phyloP scores from a whole-genome alignment of 64 coral and sea anemone species.

The Stylophora pistillata region DNA sequence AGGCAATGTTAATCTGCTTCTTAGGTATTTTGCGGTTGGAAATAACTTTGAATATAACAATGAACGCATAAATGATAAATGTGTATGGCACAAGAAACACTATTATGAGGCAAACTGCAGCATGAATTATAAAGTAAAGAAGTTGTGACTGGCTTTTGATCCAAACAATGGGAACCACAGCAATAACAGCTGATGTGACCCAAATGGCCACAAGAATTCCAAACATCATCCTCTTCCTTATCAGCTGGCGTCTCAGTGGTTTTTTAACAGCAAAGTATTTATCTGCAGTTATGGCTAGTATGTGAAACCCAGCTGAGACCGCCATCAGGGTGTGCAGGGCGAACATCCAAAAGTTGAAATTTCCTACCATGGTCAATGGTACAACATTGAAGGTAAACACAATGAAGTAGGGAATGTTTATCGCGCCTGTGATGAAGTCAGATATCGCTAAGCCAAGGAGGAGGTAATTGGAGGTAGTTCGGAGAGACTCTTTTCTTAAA shows the following conservation, averaged over 20 bases:
- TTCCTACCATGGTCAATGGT: neutral
- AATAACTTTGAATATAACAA: constrained; percentile 45
- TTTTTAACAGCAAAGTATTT: constrained; percentile 50
- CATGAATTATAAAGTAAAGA: neutral
- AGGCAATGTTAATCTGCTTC: neutral
- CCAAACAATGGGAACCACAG: neutral
- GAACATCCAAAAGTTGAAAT: neutral
- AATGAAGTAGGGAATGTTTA: constrained; percentile 58
- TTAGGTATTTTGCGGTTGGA: constrained; percentile 2
- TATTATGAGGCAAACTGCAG: constrained; percentile 23
- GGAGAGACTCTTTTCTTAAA: constrained; percentile 30
- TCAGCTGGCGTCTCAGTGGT: constrained; percentile 33
- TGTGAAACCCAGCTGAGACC: constrained; percentile 37
- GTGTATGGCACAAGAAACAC: constrained; percentile 51
- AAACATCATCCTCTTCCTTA: constrained; percentile 4
- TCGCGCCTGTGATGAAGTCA: constrained; percentile 67
- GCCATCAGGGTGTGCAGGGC: constrained; percentile 27
- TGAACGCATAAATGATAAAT: constrained; percentile 43
- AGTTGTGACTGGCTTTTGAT: neutral
- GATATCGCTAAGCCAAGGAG: constrained; percentile 60
- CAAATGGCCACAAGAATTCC: constrained; percentile 5
- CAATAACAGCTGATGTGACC: constrained; percentile 11
- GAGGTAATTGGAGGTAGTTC: constrained; percentile 69
- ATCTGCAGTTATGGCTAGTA: constrained; percentile 43
- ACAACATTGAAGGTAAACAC: neutral